Evolutionary conservation across 2,797 vertebrate genomes (phyloP).

Genomic region (Poecilia gillii): DNA sequence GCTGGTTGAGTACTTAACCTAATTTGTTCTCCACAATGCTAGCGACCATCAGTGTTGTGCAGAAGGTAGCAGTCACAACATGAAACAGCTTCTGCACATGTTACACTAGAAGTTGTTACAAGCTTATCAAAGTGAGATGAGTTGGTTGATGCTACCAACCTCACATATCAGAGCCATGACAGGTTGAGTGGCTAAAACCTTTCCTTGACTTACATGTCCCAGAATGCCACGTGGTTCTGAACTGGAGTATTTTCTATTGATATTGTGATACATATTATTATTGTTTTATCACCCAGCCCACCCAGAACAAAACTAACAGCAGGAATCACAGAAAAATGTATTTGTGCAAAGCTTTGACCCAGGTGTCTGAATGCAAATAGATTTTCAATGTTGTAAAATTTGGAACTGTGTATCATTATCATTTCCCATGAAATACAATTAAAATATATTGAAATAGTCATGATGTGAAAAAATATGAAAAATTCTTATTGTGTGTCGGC

Average conservation of each 20-base stretch:
- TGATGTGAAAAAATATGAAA: background rate
- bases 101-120: too few species aligned
- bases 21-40: too few species aligned
- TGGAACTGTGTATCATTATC: background rate
- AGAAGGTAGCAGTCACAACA: too few species aligned
- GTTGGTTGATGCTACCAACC: too few species aligned
- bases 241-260: too few species aligned
- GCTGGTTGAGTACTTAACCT: too few species aligned
- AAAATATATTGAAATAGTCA: background rate
- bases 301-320: background rate
- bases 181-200: too few species aligned
- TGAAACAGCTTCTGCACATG: too few species aligned
- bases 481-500: background rate
- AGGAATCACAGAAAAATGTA: background rate
- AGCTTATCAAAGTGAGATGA: too few species aligned
- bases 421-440: background rate
- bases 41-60: too few species aligned
- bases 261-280: too few species aligned
- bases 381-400: background rate
- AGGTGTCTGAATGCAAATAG: background rate
- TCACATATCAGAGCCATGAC: background rate
- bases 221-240: background rate
- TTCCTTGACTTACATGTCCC: background rate
- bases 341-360: background rate
- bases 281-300: too few species aligned